Base-by-base conservation (phyloP, 2,888 invertebrate species). In the Rhyacophila evoluta region DNA sequence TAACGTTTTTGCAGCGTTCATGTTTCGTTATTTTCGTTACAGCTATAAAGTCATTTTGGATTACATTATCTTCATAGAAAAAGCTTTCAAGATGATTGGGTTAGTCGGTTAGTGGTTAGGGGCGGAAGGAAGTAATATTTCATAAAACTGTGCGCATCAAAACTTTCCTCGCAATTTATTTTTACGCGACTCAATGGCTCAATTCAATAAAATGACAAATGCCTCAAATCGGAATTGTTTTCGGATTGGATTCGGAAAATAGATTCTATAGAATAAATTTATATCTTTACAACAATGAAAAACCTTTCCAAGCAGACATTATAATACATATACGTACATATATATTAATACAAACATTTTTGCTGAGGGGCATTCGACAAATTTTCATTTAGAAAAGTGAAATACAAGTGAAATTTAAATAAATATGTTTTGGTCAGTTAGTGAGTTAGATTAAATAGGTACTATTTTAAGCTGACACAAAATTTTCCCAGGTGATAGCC, bases 41-140 rank as follows among this genome's bases (percentile, higher is more conserved):
- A 12, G 73, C 77, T 72, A 72, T 73, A 68, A 77, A 73, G 72
- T 75, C 69, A 39, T 10, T 29, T 67, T n/a, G 55, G 75, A 79
- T 75, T 75, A 72, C 67, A 67, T 79, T 79, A 70, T 79, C 69
- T 77, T 69, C n/a, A 36, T 36, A 68, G 55, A 55, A 79, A 77
- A 79, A 75, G 76, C 79, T 79, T 79, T 79, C 70, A 79, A 74
- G 70, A 41, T 73, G 76, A 79, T 79, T 79, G 76, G 36, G 72
- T 76, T 79, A 70, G 67, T 28, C 15, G 12, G 27, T 33, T 75
- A 71, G 78, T 55, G 55, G 55, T 55, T 55, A 25, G 41, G 55
- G 55, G 55, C 25, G 55, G 75, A 79, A 75, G 75, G 71, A 75
- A 67, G 79, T 19, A 68, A 72, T 79, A 79, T 73, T 75, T 79